A percentile compares a stretch with the other conserved stretches of the same genome.
These are phyloP conservation scores for Oostethus manadensis DNA, from an alignment of 2,113 vertebrate species.

Conservation along the genomic window DNA sequence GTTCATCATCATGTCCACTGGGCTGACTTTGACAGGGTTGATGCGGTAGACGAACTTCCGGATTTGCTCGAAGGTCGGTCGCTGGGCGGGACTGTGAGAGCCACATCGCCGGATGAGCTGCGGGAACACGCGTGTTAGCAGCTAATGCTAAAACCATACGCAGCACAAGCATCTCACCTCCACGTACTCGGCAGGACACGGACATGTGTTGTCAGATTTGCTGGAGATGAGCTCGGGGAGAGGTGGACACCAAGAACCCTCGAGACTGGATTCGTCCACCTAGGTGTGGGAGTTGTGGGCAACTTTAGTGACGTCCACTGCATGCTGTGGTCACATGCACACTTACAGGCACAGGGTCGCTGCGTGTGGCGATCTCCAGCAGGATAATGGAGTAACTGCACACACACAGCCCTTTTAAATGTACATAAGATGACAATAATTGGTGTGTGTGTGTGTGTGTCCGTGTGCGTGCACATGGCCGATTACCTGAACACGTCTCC, in stretches of 20 bases:
- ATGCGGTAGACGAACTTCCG: constrained; percentile 80
- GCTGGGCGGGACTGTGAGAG: constrained; percentile 73
- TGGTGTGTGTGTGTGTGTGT: background rate
- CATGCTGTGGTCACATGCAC: background rate
- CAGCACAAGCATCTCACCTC: constrained; percentile 61
- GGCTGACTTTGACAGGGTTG: constrained; percentile 84
- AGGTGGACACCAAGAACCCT: constrained; percentile 69
- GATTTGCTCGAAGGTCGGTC: constrained; percentile 80
- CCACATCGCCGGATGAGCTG: constrained; percentile 78
- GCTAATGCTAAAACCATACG: background rate
- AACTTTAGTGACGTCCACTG: background rate
- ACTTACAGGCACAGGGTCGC: constrained; percentile 75
- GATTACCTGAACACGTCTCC: constrained; percentile 78
- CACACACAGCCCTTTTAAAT: constrained; percentile 5
- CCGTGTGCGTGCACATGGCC: background rate
- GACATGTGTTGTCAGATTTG: constrained; percentile 76
- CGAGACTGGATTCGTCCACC: constrained; percentile 68
- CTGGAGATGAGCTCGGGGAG: constrained; percentile 78
- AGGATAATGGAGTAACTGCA: constrained; percentile 81
- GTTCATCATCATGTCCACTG: constrained; percentile 85
- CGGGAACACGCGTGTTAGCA: background rate
- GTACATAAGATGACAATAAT: background rate
- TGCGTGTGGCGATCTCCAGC: constrained; percentile 80
- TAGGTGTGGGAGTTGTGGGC: constrained; percentile 16
- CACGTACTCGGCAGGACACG: constrained; percentile 74